phyloP scores from a whole-genome alignment of 2,888 invertebrate genomes.

The Pilophorus perplexus region DNA sequence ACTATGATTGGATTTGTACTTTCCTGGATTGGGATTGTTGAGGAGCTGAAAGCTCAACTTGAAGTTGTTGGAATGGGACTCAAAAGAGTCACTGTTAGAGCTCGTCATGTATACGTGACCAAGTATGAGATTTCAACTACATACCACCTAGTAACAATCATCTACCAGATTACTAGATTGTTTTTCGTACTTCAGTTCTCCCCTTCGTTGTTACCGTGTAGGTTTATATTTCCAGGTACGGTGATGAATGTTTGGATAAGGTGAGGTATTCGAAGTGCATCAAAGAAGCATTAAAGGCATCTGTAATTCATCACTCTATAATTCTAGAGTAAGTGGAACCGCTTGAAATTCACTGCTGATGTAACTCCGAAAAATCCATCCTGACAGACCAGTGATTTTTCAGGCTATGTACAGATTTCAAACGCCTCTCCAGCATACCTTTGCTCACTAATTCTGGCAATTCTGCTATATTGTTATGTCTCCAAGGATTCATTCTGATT shows the following conservation, averaged over 20 bases:
- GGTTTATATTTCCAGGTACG: too few relatives aligned
- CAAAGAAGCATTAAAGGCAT: constrained; percentile 9
- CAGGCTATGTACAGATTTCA: background rate
- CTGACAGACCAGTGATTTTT: background rate
- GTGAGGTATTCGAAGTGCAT: background rate
- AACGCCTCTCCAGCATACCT: background rate
- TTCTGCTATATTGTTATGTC: constrained; percentile 10
- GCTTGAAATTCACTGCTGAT: too few relatives aligned
- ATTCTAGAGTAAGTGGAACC: constrained; percentile 15
- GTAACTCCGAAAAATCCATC: too few relatives aligned
- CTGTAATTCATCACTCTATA: constrained; percentile 16
- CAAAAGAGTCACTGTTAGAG: background rate
- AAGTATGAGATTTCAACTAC: too few relatives aligned
- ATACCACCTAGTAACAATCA: too few relatives aligned
- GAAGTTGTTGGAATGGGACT: background rate
- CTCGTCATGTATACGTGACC: background rate
- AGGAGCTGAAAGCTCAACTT: background rate
- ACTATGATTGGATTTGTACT: constrained; percentile 3
- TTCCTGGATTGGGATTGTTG: constrained; percentile 3
- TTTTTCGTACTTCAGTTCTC: too few relatives aligned
- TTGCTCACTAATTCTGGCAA: constrained; percentile 12
- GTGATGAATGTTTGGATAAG: background rate
- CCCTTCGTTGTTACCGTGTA: too few relatives aligned
- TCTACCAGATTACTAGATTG: too few relatives aligned
- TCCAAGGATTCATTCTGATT: constrained; percentile 16